Conservation (phyloP, 1,140 invertebrate genomes). For the Danaus plexippus region DNA sequence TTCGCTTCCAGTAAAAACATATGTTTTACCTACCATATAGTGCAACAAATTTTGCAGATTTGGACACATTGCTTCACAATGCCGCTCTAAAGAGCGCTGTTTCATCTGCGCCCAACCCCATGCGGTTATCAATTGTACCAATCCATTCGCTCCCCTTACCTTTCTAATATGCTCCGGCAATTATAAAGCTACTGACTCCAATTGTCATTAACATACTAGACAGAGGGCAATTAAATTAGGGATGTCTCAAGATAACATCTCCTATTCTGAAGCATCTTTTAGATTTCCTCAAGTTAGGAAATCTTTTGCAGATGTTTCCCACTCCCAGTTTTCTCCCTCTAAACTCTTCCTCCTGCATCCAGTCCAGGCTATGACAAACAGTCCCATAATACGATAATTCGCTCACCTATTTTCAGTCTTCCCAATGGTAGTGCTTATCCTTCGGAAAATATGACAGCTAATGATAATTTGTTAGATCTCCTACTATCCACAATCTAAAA, state of each 20-base stretch:
- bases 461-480: conserved; percentile 2
- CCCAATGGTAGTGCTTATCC: conserved; percentile 2
- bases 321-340: neutral
- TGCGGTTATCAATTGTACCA: conserved; percentile 4
- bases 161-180: conserved; percentile 10
- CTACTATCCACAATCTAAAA: neutral
- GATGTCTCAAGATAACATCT: conserved; percentile 12
- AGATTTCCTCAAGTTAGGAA: conserved; percentile 4
- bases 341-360: conserved; percentile 1
- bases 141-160: neutral
- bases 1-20: conserved; percentile 14
- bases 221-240: conserved; percentile 11
- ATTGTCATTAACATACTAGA: conserved; percentile 8
- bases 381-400: neutral
- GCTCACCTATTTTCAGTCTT: neutral
- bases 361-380: neutral
- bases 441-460: neutral
- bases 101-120: too few relatives aligned
- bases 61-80: conserved; percentile 15
- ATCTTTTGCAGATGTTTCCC: conserved; percentile 5
- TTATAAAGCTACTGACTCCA: conserved; percentile 3
- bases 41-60: conserved; percentile 6
- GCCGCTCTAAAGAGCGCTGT: conserved; percentile 2
- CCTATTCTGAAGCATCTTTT: conserved; percentile 1
- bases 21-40: conserved; percentile 15